Evolutionary conservation across 1,140 invertebrate species (phyloP), one percentile per base, ranked within the genome.

Genomic region (Trinorchestia longiramus): DNA sequence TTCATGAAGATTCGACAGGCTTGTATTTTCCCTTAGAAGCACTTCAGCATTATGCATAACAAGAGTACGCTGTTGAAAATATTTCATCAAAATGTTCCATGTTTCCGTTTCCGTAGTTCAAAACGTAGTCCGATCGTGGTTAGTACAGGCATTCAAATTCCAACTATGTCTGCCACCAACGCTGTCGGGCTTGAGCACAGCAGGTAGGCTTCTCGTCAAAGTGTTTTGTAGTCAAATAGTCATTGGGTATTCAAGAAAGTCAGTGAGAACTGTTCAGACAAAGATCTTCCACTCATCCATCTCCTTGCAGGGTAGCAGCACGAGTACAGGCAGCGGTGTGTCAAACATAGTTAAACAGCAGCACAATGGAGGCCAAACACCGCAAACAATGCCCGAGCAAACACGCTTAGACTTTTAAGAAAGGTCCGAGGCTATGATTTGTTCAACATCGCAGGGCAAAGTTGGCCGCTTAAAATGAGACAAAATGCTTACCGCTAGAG

Each of bases 281-380:
- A 40, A 40, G 92, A 43, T n/a, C 44, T 0, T 40, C 8, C 92
- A 47, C 92, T 45, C 92, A 94, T 94, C 92, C 92, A 94, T 94
- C 92, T 45, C 44, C 43, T 47, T 45, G 92, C 43, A 8, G 45
- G 41, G 92, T n/a, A 45, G 92, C 92, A 94, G 43, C 92, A 94
- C 43, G 92, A 94, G 92, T 45, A 94, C 92, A 45, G 36, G 92
- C 92, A 94, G 92, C 92, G 92, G 92, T 94, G 92, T 43, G 40
- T 43, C 44, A 94, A 43, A 94, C 92, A 94, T 42, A 40, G 44
- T 45, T 47, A 94, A 94, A 94, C 92, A 94, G 43, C 92, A 47
- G 41, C 92, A 94, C 92, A 94, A 94, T 94, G 92, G 43, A n/a
- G 43, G 92, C 36, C 92, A 94, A 94, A 94, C 44, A 94, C 92